phyloP scores from a whole-genome alignment of 2,888 invertebrate species.

The Drosophila multiciliata region DNA sequence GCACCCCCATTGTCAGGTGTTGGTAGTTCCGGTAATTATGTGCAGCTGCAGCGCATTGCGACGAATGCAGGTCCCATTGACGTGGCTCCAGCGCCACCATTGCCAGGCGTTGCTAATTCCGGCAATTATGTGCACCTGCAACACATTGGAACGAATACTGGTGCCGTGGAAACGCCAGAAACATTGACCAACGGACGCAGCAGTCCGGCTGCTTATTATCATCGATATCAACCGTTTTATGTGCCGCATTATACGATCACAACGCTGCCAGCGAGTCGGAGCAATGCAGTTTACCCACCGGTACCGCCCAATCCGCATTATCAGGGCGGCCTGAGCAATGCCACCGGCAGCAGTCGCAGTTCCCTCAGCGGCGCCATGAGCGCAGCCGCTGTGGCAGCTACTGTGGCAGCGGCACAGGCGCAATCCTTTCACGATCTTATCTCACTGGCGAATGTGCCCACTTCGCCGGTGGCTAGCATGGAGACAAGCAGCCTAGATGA shows the following conservation, averaged over 20 bases:
- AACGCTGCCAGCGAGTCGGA: conserved; percentile 49
- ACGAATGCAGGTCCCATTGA: conserved; percentile 1
- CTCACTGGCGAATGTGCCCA: conserved; percentile 56
- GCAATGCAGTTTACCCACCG: conserved; percentile 41
- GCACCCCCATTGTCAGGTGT: background rate
- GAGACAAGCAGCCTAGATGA: conserved; percentile 27
- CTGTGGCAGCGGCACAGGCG: conserved; percentile 66
- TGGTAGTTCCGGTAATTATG: conserved; percentile 6
- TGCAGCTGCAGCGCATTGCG: conserved; percentile 3
- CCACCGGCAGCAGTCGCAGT: conserved; percentile 71
- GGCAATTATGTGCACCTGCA: conserved; percentile 24
- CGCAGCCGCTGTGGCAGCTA: conserved; percentile 70
- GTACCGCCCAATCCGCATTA: conserved; percentile 62
- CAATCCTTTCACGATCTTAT: conserved; percentile 66
- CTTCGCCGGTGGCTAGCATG: conserved; percentile 41
- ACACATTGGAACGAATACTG: conserved; percentile 19
- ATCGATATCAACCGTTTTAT: conserved; percentile 70
- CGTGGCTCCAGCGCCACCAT: background rate
- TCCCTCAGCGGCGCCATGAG: conserved; percentile 68
- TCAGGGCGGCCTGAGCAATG: conserved; percentile 56
- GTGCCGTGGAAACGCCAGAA: conserved; percentile 10
- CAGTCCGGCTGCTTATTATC: conserved; percentile 63
- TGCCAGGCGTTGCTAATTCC: conserved; percentile 4
- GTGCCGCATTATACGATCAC: conserved; percentile 71
- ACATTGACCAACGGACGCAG: conserved; percentile 41